A percentile compares a stretch with the other conserved stretches of the same genome.
Conservation (phyloP, 2,797 vertebrate species). For the Fundulus diaphanus region DNA sequence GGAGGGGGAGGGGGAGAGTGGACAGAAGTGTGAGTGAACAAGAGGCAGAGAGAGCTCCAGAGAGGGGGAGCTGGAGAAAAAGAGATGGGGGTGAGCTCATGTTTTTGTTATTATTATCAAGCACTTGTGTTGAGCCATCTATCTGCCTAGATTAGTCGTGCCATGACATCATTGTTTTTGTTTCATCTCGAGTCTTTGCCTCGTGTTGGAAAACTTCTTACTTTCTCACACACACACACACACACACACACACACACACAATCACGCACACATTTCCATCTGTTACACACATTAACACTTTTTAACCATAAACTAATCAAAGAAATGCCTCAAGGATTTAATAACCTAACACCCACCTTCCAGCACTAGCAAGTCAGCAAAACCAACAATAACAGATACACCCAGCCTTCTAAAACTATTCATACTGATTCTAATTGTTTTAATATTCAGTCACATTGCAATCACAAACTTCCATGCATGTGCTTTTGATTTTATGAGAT, state of each 20-base stretch:
- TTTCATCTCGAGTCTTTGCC: slow-evolving; percentile 77
- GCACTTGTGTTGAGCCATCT: slow-evolving; percentile 81
- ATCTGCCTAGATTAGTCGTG: slow-evolving; percentile 81
- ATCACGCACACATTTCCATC: slow-evolving; percentile 1
- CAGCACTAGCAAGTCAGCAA: neutral
- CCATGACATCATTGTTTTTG: slow-evolving; percentile 87
- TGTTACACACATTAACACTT: slow-evolving; percentile 22
- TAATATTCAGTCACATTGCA: neutral
- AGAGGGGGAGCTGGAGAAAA: slow-evolving; percentile 37
- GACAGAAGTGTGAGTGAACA: slow-evolving; percentile 54
- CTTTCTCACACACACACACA: slow-evolving; percentile 52
- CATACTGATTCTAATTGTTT: neutral
- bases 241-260: slow-evolving; percentile 17
- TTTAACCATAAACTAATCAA: slow-evolving; percentile 37
- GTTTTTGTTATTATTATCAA: slow-evolving; percentile 85
- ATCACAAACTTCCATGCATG: neutral
- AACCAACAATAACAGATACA: neutral
- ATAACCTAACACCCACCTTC: slow-evolving; percentile 14
- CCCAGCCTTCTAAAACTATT: neutral
- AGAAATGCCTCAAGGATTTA: slow-evolving; percentile 32
- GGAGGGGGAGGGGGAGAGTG: slow-evolving; percentile 61
- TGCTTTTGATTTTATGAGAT: neutral
- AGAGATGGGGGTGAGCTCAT: slow-evolving; percentile 78
- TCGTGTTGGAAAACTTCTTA: slow-evolving; percentile 68
- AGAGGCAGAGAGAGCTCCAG: slow-evolving; percentile 40